A percentile compares a stretch with the other conserved stretches of the same genome.
Conservation (phyloP, 2,113 vertebrate genomes). For the Candoia aspera region DNA sequence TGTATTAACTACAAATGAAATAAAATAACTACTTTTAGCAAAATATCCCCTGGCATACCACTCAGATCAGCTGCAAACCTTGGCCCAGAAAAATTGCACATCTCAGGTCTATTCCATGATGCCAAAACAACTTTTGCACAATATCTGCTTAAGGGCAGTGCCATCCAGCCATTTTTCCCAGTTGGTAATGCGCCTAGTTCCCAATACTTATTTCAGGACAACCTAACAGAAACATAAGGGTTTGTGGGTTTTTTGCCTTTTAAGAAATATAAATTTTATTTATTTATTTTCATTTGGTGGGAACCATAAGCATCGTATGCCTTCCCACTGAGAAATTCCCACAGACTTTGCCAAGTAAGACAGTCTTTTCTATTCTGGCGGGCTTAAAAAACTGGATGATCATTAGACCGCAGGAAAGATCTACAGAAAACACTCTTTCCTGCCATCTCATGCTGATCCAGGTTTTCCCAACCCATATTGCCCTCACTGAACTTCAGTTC, state of each 20-base stretch:
- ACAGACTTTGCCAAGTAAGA: background rate
- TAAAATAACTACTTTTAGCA: background rate
- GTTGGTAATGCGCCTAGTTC: background rate
- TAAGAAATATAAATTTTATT: fast-evolving
- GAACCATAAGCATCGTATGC: background rate
- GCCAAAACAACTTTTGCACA: background rate
- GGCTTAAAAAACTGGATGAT: background rate
- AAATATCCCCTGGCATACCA: background rate
- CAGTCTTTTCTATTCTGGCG: background rate
- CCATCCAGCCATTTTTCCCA: background rate
- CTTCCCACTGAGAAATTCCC: background rate
- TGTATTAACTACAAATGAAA: background rate
- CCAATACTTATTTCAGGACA: no score
- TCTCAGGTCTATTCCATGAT: background rate
- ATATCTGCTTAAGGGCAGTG: background rate
- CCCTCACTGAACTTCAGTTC: background rate
- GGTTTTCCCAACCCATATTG: background rate
- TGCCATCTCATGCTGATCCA: background rate
- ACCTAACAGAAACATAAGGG: background rate
- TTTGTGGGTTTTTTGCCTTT: background rate
- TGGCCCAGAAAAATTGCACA: background rate
- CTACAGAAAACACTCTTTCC: background rate
- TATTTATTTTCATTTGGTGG: background rate
- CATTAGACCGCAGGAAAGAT: background rate
- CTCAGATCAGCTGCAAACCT: background rate